A percentile compares a stretch with the other conserved stretches of the same genome.
These are phyloP conservation scores for Montipora foliosa DNA, from an alignment of 64 coral and sea anemone genomes.

Conservation along the genomic window DNA sequence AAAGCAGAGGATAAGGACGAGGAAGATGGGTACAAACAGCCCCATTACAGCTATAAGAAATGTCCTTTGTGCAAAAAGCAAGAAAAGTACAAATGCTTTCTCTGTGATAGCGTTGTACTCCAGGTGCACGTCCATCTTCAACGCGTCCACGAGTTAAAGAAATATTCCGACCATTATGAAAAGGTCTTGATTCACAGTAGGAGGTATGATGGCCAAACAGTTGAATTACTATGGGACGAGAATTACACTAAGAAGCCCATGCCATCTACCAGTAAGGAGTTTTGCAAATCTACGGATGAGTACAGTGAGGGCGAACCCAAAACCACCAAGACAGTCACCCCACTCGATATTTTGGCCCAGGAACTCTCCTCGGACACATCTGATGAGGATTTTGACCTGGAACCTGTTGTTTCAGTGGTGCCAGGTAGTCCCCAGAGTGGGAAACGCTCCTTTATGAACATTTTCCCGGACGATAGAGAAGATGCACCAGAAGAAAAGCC, in stretches of 20 bases:
- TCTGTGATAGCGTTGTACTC: neutral
- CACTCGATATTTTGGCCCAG: neutral
- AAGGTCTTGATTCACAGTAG: neutral
- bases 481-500: too few species aligned
- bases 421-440: too few species aligned
- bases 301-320: neutral
- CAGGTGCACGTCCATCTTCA: neutral
- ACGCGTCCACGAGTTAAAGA: neutral
- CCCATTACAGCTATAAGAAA: neutral
- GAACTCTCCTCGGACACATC: neutral
- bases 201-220: neutral
- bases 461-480: too few species aligned
- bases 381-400: neutral
- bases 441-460: too few species aligned
- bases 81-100: neutral
- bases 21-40: neutral
- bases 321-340: neutral
- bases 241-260: conserved; percentile 14
- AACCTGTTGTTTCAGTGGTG: neutral
- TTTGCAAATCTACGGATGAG: neutral
- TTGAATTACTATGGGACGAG: neutral
- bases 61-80: neutral
- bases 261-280: neutral
- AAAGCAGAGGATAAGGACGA: neutral
- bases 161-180: neutral